These are phyloP conservation scores for Temnopleurus reevesii DNA, from an alignment of 53 echinoderm and acorn worm species.

Conservation along the genomic window DNA sequence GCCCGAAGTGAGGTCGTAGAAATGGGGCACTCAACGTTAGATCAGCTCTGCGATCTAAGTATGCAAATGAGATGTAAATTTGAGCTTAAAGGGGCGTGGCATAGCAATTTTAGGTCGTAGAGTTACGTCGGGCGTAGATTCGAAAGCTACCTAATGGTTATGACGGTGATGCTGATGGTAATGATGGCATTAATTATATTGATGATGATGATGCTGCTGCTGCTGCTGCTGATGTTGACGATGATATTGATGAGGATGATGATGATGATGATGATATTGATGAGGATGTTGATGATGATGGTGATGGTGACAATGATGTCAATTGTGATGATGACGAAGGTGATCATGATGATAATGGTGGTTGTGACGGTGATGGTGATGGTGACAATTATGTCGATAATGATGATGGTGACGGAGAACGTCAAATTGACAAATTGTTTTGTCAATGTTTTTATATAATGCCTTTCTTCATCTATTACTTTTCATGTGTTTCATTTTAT, in stretches of 20 bases:
- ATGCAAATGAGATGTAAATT: too few species aligned
- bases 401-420: constrained; percentile 12
- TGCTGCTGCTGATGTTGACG: not conserved
- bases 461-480: too few species aligned
- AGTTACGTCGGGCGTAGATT: too few species aligned
- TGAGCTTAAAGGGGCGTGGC: too few species aligned
- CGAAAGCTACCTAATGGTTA: too few species aligned
- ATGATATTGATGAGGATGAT: constrained; percentile 14
- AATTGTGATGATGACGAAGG: not conserved
- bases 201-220: not conserved
- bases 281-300: not conserved
- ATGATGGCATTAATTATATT: not conserved
- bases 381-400: not conserved
- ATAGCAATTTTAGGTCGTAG: too few species aligned
- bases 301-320: not conserved
- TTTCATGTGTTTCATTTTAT: too few species aligned
- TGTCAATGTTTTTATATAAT: too few species aligned
- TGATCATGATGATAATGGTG: not conserved
- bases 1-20: too few species aligned
- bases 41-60: too few species aligned
- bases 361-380: not conserved
- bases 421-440: too few species aligned
- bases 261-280: not conserved
- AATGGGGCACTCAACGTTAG: too few species aligned
- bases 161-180: not conserved